These are phyloP conservation scores for Ameiurus melas DNA, from an alignment of 2,113 vertebrate genomes.

Conservation along the genomic window DNA sequence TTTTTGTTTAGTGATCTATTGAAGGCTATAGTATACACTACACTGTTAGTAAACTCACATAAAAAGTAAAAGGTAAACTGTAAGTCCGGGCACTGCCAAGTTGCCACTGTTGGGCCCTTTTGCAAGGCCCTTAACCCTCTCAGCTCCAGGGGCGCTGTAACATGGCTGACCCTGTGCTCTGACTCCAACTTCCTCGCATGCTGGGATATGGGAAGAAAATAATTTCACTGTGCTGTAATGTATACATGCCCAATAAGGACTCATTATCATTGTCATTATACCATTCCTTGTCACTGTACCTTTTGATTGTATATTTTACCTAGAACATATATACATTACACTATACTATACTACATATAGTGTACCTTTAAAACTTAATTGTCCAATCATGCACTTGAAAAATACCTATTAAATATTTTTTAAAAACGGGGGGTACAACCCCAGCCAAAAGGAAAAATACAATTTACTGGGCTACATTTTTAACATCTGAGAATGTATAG, in stretches of 20 bases:
- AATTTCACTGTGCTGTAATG: too few species aligned
- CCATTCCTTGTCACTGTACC: background rate
- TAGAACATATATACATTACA: too few species aligned
- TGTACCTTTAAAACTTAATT: background rate
- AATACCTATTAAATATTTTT: background rate
- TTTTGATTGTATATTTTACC: background rate
- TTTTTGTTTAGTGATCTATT: background rate
- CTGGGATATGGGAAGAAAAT: too few species aligned
- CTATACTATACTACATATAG: background rate
- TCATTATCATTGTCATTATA: too few species aligned
- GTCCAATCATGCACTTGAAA: background rate
- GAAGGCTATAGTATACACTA: background rate
- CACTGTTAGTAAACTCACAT: background rate
- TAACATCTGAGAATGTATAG: background rate
- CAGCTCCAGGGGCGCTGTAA: too few species aligned
- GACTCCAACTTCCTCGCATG: too few species aligned
- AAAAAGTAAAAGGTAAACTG: background rate
- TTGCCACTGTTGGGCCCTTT: too few species aligned
- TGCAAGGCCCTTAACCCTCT: too few species aligned
- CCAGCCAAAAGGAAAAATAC: background rate
- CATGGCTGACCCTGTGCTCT: too few species aligned
- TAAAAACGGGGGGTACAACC: background rate
- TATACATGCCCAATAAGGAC: too few species aligned
- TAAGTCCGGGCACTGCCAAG: too few species aligned
- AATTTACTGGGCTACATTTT: background rate